phyloP scores from a whole-genome alignment of 2,113 vertebrate species.

The cat (Felis catus) region F.catus_Fca126_mat1.0 CM031419.1:190780001-190780500 shows the following conservation, averaged over 20 bases:
- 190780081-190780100: not conserved
- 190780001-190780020: not conserved
- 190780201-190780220: not conserved
- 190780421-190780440: not conserved
- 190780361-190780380: not conserved
- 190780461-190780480: not conserved
- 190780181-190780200: not conserved
- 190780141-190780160: not conserved
- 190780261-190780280: not conserved
- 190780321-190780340: not conserved
- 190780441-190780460: not conserved
- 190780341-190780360: not conserved
- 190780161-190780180: not conserved
- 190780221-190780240: not conserved
- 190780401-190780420: not conserved
- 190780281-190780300: not conserved
- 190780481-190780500: not conserved
- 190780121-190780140: not conserved
- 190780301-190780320: not conserved
- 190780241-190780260: not conserved
- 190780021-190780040: not conserved
- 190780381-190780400: not conserved
- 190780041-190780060: not conserved
- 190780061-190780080: not conserved
- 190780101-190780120: not conserved